Conservation (phyloP, 92 coral and sea anemone genomes). For the Paramuricea clavata region DNA sequence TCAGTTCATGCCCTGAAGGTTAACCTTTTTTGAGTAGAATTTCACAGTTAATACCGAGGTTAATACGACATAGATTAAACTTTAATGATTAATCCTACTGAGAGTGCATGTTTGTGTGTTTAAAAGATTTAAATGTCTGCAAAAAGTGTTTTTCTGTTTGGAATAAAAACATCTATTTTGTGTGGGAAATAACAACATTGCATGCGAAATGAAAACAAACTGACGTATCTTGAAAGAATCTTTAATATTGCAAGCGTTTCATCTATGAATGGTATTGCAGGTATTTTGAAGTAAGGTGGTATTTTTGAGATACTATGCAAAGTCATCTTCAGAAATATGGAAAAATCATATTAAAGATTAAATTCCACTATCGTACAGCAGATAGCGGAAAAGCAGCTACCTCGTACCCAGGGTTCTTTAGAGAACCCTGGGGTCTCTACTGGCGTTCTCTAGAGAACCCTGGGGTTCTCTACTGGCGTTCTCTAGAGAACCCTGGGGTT, state of each 20-base stretch:
- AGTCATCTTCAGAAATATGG: too few relatives aligned
- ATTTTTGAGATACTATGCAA: too few relatives aligned
- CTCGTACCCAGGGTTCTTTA: too few relatives aligned
- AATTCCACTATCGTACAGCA: too few relatives aligned
- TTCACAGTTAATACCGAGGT: too few relatives aligned
- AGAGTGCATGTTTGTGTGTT: background rate
- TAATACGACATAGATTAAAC: background rate
- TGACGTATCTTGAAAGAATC: background rate
- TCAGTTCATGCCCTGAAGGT: slow-evolving; percentile 4
- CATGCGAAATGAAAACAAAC: slow-evolving; percentile 1
- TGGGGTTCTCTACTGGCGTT: too few relatives aligned
- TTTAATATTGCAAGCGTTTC: background rate
- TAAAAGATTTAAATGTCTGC: slow-evolving; percentile 1
- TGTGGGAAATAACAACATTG: slow-evolving; percentile 12
- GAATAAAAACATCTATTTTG: background rate
- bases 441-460: too few relatives aligned
- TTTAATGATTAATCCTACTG: background rate
- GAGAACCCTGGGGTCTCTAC: too few relatives aligned
- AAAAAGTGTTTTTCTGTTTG: slow-evolving; percentile 29
- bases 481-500: too few relatives aligned
- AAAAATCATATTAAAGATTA: too few relatives aligned
- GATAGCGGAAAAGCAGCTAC: too few relatives aligned
- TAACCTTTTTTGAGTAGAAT: background rate
- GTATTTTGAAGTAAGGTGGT: background rate
- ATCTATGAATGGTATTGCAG: background rate